A percentile compares a stretch with the other conserved stretches of the same genome.
phyloP scores from a whole-genome alignment of 2,113 vertebrate species.

The Phylloscopus trochiloides region DNA sequence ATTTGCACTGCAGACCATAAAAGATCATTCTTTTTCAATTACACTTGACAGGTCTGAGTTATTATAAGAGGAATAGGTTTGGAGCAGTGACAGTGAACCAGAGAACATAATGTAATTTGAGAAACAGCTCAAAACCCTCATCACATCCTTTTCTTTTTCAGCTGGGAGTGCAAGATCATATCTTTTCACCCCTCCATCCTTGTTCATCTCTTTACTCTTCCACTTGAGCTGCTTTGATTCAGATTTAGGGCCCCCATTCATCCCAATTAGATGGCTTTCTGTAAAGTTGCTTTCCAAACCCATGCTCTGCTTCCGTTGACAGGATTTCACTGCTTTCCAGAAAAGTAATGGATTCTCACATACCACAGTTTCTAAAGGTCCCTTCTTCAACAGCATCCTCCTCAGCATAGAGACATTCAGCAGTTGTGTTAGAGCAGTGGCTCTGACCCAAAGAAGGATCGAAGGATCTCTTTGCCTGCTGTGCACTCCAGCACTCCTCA shows the following conservation, averaged over 20 bases:
- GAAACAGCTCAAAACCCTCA: neutral
- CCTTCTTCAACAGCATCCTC: neutral
- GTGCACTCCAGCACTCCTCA: neutral
- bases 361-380: neutral
- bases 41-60: neutral
- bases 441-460: neutral
- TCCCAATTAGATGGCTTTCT: neutral
- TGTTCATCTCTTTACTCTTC: neutral
- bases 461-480: neutral
- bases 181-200: neutral
- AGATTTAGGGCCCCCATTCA: conserved; percentile 11
- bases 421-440: neutral
- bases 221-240: neutral
- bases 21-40: conserved; percentile 14
- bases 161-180: neutral
- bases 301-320: neutral
- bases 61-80: neutral
- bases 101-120: neutral
- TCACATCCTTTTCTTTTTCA: neutral
- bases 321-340: neutral
- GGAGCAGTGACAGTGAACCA: neutral
- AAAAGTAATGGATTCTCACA: neutral
- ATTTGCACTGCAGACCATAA: neutral
- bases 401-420: neutral
- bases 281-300: neutral